Base-by-base conservation (phyloP, 2,888 invertebrate species). In the Tuberolachnus salignus region DNA sequence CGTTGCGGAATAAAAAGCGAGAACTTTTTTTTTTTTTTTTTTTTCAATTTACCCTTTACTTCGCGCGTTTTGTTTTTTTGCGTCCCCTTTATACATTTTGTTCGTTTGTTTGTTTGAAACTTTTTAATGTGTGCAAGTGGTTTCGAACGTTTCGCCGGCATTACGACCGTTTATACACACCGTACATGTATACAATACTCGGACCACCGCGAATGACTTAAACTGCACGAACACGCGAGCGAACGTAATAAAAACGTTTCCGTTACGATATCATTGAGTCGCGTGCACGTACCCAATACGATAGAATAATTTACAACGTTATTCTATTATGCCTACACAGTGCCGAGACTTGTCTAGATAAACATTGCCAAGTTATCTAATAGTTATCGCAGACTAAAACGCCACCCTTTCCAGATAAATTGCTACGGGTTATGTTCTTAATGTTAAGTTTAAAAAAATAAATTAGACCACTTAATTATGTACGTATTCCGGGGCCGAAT, bases 81-180 rank as follows among this genome's bases (percentile, higher is more conserved):
- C 1, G 13, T 46, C 10, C 19, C n/a, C 14, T 26, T 14, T 19
- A 4, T 21, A 44, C 14, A 21, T 49, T 51, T 26, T 14, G 14
- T 49, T 49, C 26, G 21, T 69, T 55, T 9, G 53, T 69, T 42
- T 55, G 34, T 55, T 14, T 19, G 69, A 69, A 70, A 55, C 69
- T 70, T 53, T 70, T 55, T 55, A 67, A 59, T 34, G 57, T 10
- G 57, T 8, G 57, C 57, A 71, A 57, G 46, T 71, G 71, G 71
- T 71, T 46, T 71, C 57, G 23, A 71, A 71, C 57, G 71, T 71
- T 19, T 23, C 26, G 71, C 46, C 53, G n/a, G 42, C 42, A 16
- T 49, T 11, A 42, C 53, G 63, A n/a, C 13, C 19, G 42, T 63
- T n/a, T 34, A n/a, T 59, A 21, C 14, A 34, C 34, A 13, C 8